Evolutionary conservation across 2,797 vertebrate genomes (phyloP).

Genomic region (Crenuchus spilurus): DNA sequence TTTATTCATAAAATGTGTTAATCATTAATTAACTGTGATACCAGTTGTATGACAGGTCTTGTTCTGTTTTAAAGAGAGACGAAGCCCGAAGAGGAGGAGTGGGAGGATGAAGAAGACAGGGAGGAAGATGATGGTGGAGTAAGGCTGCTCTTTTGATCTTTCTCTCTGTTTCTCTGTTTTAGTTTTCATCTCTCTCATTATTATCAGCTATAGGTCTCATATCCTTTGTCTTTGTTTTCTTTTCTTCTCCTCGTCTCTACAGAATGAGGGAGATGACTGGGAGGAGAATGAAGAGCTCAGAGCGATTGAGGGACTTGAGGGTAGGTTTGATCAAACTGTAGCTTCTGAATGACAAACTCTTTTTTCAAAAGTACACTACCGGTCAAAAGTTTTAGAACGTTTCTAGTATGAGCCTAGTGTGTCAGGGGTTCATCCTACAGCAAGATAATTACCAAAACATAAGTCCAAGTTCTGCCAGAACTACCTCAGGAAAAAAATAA

Average conservation of each 20-base stretch:
- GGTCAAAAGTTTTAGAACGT: too few species aligned
- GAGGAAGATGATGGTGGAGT: conserved; percentile 83
- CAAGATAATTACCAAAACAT: too few species aligned
- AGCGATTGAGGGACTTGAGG: conserved; percentile 81
- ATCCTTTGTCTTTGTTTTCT: neutral
- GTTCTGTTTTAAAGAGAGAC: conserved; percentile 62
- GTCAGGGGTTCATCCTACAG: too few species aligned
- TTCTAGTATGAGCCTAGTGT: too few species aligned
- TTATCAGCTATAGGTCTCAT: neutral
- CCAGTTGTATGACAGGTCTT: neutral
- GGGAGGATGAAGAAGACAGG: conserved; percentile 78
- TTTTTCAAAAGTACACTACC: too few species aligned
- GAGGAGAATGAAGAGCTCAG: conserved; percentile 80
- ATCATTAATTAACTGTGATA: neutral
- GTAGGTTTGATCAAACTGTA: conserved; percentile 56
- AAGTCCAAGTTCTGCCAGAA: too few species aligned
- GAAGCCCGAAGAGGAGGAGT: conserved; percentile 65
- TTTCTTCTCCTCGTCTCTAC: neutral
- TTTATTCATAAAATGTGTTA: neutral
- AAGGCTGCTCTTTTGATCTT: conserved; percentile 45
- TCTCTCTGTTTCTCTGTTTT: neutral
- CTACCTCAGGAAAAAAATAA: too few species aligned
- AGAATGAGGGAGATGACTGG: conserved; percentile 81
- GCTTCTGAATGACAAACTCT: too few species aligned
- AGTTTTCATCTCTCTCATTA: neutral